phyloP scores from a whole-genome alignment of 2,888 invertebrate genomes.

The Cosmia pyralina region DNA sequence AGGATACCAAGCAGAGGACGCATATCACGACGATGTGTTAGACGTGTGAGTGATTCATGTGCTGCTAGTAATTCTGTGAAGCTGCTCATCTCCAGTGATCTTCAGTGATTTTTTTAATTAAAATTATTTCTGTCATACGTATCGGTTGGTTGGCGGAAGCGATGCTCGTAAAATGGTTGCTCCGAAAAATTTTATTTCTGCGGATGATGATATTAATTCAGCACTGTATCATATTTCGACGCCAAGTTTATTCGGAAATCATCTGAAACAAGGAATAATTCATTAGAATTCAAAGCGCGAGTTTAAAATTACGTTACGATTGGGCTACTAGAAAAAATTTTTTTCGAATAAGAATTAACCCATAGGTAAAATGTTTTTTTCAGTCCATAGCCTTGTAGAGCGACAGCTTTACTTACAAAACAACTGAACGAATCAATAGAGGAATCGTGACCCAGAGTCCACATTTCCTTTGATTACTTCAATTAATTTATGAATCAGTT shows the following conservation, averaged over 20 bases:
- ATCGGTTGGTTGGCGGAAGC: constrained; percentile 58
- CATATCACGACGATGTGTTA: constrained; percentile 82
- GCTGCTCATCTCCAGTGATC: constrained; percentile 60
- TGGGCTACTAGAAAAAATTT: constrained; percentile 8
- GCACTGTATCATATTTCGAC: constrained; percentile 39
- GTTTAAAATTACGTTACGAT: constrained; percentile 18
- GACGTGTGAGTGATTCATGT: constrained; percentile 84
- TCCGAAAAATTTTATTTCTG: constrained; percentile 49
- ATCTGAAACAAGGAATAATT: constrained; percentile 22
- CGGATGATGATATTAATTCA: constrained; percentile 26
- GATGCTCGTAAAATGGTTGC: constrained; percentile 57
- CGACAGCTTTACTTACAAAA: constrained; percentile 12
- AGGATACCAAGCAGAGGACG: constrained; percentile 84
- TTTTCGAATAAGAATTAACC: constrained; percentile 1
- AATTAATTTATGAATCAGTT: constrained; percentile 60
- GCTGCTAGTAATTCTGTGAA: constrained; percentile 55
- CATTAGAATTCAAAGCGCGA: constrained; percentile 4
- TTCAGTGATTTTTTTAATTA: constrained; percentile 51
- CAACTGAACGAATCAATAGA: constrained; percentile 15
- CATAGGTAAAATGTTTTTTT: neutral
- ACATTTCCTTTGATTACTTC: constrained; percentile 39
- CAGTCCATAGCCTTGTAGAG: neutral
- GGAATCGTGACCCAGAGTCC: constrained; percentile 15
- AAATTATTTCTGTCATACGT: constrained; percentile 50
- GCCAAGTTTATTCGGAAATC: constrained; percentile 23